Evolutionary conservation across 2,888 invertebrate species (phyloP).

Genomic region (Trichogramma evanescens): DNA sequence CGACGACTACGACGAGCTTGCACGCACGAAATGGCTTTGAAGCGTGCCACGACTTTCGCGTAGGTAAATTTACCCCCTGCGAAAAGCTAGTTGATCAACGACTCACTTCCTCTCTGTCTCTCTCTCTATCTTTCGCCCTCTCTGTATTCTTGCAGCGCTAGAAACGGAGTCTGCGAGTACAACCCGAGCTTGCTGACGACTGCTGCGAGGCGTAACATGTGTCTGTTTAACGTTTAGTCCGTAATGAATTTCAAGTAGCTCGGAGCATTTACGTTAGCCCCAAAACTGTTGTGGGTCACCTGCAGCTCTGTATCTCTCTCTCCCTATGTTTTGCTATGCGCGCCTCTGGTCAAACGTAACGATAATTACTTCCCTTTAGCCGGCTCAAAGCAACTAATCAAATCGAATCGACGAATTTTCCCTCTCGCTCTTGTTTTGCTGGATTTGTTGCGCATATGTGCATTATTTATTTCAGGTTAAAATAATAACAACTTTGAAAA

Average conservation of each 20-base stretch:
- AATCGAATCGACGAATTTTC: constrained; percentile 23
- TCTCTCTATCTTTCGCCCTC: too few relatives aligned
- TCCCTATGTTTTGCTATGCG: neutral
- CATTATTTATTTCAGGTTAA: too few relatives aligned
- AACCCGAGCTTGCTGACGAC: constrained; percentile 1
- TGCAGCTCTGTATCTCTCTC: too few relatives aligned
- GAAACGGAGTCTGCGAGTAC: constrained; percentile 13
- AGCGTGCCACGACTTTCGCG: neutral
- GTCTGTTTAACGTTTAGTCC: constrained; percentile 27
- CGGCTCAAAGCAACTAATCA: constrained; percentile 25
- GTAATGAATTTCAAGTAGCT: constrained; percentile 32
- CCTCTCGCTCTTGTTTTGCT: constrained; percentile 5
- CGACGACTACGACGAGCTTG: too few relatives aligned
- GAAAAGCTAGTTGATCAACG: constrained; percentile 17
- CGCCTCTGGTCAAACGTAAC: constrained; percentile 26
- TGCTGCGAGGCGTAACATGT: neutral
- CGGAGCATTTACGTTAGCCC: constrained; percentile 32
- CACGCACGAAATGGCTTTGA: too few relatives aligned
- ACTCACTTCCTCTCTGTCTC: neutral
- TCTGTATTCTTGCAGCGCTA: neutral
- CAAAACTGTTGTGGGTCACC: neutral
- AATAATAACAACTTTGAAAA: too few relatives aligned
- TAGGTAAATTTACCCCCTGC: constrained; percentile 30
- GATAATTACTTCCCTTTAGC: constrained; percentile 36
- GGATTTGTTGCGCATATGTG: too few relatives aligned